Evolutionary conservation across 2,888 invertebrate species (phyloP).

Genomic region (Liodrosophila aerea): DNA sequence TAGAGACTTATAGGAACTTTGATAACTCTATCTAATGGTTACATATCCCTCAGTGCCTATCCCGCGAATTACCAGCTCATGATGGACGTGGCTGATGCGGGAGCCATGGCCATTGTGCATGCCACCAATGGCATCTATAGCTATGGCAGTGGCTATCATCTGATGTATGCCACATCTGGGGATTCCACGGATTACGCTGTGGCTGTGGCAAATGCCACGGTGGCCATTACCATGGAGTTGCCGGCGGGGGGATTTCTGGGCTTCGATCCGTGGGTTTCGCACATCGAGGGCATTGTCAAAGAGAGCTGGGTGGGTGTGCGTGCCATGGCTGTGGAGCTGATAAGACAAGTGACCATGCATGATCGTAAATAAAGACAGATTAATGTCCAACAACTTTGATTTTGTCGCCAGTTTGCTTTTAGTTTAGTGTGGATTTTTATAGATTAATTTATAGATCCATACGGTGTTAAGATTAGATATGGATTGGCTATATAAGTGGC

Average conservation of each 20-base stretch:
- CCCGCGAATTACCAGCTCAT: slow-evolving; percentile 82
- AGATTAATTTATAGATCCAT: slow-evolving; percentile 40
- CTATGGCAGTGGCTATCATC: slow-evolving; percentile 82
- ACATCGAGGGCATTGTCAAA: slow-evolving; percentile 76
- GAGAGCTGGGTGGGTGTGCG: slow-evolving; percentile 84
- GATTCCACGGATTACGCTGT: slow-evolving; percentile 87
- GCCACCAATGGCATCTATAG: slow-evolving; percentile 76
- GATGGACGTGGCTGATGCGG: slow-evolving; percentile 77
- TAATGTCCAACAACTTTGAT: slow-evolving; percentile 18
- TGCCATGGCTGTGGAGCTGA: slow-evolving; percentile 75
- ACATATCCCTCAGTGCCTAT: slow-evolving; percentile 71
- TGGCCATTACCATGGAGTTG: slow-evolving; percentile 84
- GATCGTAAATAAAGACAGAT: slow-evolving; percentile 45
- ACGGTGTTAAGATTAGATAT: slow-evolving; percentile 50
- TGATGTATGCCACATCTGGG: slow-evolving; percentile 84
- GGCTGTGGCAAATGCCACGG: slow-evolving; percentile 72
- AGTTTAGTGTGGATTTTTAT: slow-evolving; percentile 2
- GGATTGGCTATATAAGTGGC: slow-evolving; percentile 49
- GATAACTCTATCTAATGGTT: too few species aligned
- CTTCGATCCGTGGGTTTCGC: slow-evolving; percentile 83
- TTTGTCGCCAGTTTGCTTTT: slow-evolving; percentile 1
- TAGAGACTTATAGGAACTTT: background rate
- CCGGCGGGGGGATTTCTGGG: slow-evolving; percentile 83
- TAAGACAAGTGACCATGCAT: slow-evolving; percentile 40
- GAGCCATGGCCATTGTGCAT: slow-evolving; percentile 77